Conservation (phyloP, 2,797 vertebrate genomes). For the Babyrousa celebensis region DNA sequence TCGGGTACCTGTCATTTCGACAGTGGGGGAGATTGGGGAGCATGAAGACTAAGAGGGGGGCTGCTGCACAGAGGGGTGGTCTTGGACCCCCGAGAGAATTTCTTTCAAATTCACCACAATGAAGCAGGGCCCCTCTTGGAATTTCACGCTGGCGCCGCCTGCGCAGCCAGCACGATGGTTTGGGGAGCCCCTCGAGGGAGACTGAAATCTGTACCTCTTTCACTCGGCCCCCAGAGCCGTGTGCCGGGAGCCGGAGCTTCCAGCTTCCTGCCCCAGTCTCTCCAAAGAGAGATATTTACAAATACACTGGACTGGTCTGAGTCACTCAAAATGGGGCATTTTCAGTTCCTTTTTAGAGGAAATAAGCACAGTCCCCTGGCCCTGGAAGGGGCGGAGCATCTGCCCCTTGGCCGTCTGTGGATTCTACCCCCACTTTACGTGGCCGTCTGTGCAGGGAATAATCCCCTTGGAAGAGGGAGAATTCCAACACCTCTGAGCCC, state of each 20-base stretch:
- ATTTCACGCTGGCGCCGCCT: neutral
- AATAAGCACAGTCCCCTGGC: neutral
- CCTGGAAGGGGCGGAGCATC: neutral
- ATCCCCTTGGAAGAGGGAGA: neutral
- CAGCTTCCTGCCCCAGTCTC: conserved; percentile 50
- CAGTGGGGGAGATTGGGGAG: no score
- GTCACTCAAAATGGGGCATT: conserved; percentile 7
- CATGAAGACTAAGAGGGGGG: neutral
- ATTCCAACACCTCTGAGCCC: neutral
- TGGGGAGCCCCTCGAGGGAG: neutral
- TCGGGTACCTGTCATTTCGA: neutral
- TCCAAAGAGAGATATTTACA: conserved; percentile 64
- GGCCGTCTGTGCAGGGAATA: accelerated
- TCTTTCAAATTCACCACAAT: neutral
- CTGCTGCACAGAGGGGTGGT: neutral
- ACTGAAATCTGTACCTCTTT: neutral
- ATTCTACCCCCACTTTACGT: neutral
- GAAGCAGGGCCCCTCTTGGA: neutral
- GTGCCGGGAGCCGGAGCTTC: neutral
- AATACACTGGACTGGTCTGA: neutral
- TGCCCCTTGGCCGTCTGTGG: accelerated
- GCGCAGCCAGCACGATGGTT: neutral
- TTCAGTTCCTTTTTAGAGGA: conserved; percentile 34
- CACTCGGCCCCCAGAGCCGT: neutral
- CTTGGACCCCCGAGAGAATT: neutral